Percentiles rank a stretch among this genome's conserved stretches.
These are phyloP conservation scores for Amniataba percoides DNA, from an alignment of 2,797 vertebrate genomes.

Conservation along the genomic window DNA sequence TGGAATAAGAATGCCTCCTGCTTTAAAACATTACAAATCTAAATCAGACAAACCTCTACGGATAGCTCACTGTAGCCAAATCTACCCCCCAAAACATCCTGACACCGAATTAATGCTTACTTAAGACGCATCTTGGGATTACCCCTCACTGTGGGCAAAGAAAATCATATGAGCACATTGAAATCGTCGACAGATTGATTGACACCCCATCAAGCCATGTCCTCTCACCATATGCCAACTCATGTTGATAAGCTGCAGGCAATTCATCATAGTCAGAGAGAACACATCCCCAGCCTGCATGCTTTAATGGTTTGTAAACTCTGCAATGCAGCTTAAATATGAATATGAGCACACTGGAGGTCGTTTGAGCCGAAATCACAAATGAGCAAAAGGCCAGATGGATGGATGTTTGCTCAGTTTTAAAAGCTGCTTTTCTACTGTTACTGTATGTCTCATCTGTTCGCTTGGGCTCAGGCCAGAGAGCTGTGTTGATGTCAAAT, in stretches of 20 bases:
- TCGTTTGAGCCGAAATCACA: conserved; percentile 13
- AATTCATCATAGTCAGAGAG: conserved; percentile 82
- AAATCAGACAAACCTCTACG: conserved; percentile 37
- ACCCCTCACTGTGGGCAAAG: conserved; percentile 39
- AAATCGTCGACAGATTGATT: conserved; percentile 78
- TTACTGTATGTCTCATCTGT: conserved; percentile 39
- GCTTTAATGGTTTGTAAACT: conserved; percentile 60
- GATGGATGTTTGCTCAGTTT: conserved; percentile 34
- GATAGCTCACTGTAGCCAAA: conserved; percentile 28
- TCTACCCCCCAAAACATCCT: conserved; percentile 49
- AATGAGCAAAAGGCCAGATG: conserved; percentile 28
- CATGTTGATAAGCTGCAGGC: conserved; percentile 80
- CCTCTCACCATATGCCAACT: conserved; percentile 77
- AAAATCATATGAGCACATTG: conserved; percentile 58
- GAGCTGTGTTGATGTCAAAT: conserved; percentile 70
- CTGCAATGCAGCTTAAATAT: conserved; percentile 52
- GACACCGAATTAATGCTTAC: conserved; percentile 63
- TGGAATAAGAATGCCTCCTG: conserved; percentile 22
- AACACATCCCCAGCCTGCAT: conserved; percentile 61
- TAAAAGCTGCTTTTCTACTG: conserved; percentile 25
- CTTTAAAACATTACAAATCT: conserved; percentile 37
- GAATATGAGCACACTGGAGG: conserved; percentile 23
- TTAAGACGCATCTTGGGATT: conserved; percentile 65
- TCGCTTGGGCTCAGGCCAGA: conserved; percentile 45
- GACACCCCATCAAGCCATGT: conserved; percentile 80